These are phyloP conservation scores for Lacanobia oleracea DNA, from an alignment of 2,888 invertebrate genomes.

Conservation along the genomic window DNA sequence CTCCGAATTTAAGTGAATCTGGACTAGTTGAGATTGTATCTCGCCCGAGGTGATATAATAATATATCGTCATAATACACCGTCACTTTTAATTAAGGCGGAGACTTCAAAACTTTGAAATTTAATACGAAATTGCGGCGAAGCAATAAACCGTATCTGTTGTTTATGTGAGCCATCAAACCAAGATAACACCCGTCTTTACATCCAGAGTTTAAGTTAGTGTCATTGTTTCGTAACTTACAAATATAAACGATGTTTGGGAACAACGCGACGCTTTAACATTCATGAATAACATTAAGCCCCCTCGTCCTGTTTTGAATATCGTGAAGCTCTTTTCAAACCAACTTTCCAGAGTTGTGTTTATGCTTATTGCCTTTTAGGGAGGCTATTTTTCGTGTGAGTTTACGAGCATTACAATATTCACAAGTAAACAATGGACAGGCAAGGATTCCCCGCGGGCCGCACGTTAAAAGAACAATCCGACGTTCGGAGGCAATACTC, in stretches of 20 bases:
- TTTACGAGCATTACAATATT: conserved; percentile 77
- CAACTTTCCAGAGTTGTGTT: conserved; percentile 81
- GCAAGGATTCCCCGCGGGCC: conserved; percentile 68
- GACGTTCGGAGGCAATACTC: conserved; percentile 81
- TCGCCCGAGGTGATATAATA: conserved; percentile 74
- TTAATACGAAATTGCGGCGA: conserved; percentile 79
- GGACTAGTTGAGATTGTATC: conserved; percentile 75
- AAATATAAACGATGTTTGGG: conserved; percentile 88
- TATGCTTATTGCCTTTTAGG: conserved; percentile 82
- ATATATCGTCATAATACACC: conserved; percentile 74
- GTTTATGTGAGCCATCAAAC: conserved; percentile 86
- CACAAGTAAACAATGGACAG: conserved; percentile 75
- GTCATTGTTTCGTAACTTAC: conserved; percentile 89
- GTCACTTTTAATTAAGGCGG: conserved; percentile 77
- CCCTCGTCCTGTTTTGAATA: conserved; percentile 85
- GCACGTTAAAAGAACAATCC: conserved; percentile 81
- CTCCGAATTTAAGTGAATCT: conserved; percentile 80
- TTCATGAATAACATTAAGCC: conserved; percentile 89
- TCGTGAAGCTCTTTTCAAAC: conserved; percentile 68
- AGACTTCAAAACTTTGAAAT: conserved; percentile 80
- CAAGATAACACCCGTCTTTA: conserved; percentile 85
- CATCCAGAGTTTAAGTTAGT: conserved; percentile 87
- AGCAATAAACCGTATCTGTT: conserved; percentile 83
- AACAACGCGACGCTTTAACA: conserved; percentile 85
- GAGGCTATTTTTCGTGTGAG: conserved; percentile 71